Base-by-base conservation (phyloP, 1,140 invertebrate genomes). In the Drosophila neocordata region DNA sequence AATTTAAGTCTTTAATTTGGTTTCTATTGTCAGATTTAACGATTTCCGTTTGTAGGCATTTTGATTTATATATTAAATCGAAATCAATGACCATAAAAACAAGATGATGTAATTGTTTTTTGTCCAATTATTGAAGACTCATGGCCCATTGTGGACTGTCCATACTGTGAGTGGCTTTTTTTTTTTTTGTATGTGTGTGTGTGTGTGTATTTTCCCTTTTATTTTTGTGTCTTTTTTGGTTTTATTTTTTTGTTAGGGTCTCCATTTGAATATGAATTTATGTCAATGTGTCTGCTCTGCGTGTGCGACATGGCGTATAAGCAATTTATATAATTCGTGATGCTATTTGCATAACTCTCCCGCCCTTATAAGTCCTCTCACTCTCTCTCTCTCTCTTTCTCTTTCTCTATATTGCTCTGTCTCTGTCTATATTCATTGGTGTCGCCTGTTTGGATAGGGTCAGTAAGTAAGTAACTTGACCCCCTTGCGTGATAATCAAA, bases 271-370 rank as follows among this genome's bases (percentile, higher is more conserved):
- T 87, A 80, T 85, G 83, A 87, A 87, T 88, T 87, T 87, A 87
- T 87, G 72, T 77, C 83, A 74, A 82, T 88, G 79, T 82, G 78
- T 69, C 71, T 74, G 71, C 24, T 44, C 24, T 78, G 65, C 69
- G 74, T 67, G 59, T 68, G 56, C 77, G 64, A 72, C 82, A 60
- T 53, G 65, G 78, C 83, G 82, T 87, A 87, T 87, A 87, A 83
- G 82, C 82, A 87, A 87, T 87, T 87, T 88, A 87, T 87, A 77
- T 87, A 82, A 88, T 88, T 87, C 83, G 74, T 78, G 65, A 64
- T 57, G 65, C 82, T 79, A 87, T 87, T 87, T 88, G 79, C 82
- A 87, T 87, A 87, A 87, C 82, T 82, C 78, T 79, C 68, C 60
- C 51, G 61, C 61, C 72, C 53, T 51, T 18, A 6, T 41, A 13